Evolutionary conservation across 2,113 vertebrate species (phyloP), one percentile per base, ranked within the genome.

Genomic region (Casuarius casuarius): DNA sequence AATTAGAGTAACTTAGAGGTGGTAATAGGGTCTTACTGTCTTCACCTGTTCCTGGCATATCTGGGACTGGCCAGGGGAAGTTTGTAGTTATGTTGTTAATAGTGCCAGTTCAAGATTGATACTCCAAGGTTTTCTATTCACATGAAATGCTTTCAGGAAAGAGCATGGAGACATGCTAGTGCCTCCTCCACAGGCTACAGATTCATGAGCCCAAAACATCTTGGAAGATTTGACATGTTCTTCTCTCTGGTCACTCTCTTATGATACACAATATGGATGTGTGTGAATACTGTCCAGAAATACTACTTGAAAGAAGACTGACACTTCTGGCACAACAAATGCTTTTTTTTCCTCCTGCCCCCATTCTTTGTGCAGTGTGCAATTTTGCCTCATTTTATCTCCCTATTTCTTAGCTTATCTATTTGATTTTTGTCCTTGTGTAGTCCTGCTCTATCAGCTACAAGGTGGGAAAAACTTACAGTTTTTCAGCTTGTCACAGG

Each of bases 271-370:
- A 18, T 35, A 18, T 35, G 28, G 46, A 46, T 28, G 15, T 26
- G 23, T 33, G 7, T 52, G 13, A 40, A 38, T 33, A 8, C 42
- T 31, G 1, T 25, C 31, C 18, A 33, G 63, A 38, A 38, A 7
- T 14, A 3, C 3, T 28, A n/a, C 8, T 15, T 40, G 16, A 7
- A 67, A n/a, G 14, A 38, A 62, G 28, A 21, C 6, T 3, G 10
- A 7, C 0, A 0, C 7, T 74, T 67, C 15, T 38, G 35, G 3
- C 4, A 17, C n/a, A 21, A 21, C 0, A 2, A 0, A 0, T 4
- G 2, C 1, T 6, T 35, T 67, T 49, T 25, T 2, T 18, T 40
- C 46, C 63, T 42, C 2, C 46, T 66, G 22, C 14, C 38, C 12
- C 33, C 31, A 1, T 49, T 23, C 0, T 20, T 61, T 38, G 19